phyloP scores from a whole-genome alignment of 2,113 vertebrate species.

The Charina bottae region DNA sequence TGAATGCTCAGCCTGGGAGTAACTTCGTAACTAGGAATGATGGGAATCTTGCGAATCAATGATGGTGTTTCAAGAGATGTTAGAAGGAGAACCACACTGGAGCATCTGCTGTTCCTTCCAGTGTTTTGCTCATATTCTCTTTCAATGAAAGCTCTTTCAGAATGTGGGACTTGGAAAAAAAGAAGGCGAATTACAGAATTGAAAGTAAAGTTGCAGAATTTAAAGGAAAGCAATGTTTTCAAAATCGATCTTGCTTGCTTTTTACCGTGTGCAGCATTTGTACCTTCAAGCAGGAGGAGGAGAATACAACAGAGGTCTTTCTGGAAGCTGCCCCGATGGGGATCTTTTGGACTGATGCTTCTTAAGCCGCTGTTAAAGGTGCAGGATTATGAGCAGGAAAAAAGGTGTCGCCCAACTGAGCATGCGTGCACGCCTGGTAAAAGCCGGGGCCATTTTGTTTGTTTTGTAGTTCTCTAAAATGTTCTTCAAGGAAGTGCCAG shows the following conservation, averaged over 20 bases:
- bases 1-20: no score
- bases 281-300: background rate
- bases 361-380: background rate
- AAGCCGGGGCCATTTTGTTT: conserved; percentile 1
- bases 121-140: background rate
- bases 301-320: background rate
- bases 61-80: background rate
- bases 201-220: background rate
- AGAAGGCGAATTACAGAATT: no score
- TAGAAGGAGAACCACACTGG: background rate
- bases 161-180: background rate
- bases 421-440: background rate
- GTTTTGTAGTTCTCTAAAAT: background rate
- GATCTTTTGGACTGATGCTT: background rate
- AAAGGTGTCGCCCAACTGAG: background rate
- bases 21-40: no score
- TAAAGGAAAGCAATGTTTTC: background rate
- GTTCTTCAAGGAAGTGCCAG: background rate
- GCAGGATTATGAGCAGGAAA: background rate
- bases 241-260: background rate
- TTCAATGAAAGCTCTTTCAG: background rate
- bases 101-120: background rate
- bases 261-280: no score
- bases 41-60: no score
- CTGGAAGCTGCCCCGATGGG: background rate